Percentiles rank a stretch among this genome's conserved stretches.
Evolutionary conservation across 2,113 vertebrate species (phyloP).

Genomic region (Vidua chalybeata): DNA sequence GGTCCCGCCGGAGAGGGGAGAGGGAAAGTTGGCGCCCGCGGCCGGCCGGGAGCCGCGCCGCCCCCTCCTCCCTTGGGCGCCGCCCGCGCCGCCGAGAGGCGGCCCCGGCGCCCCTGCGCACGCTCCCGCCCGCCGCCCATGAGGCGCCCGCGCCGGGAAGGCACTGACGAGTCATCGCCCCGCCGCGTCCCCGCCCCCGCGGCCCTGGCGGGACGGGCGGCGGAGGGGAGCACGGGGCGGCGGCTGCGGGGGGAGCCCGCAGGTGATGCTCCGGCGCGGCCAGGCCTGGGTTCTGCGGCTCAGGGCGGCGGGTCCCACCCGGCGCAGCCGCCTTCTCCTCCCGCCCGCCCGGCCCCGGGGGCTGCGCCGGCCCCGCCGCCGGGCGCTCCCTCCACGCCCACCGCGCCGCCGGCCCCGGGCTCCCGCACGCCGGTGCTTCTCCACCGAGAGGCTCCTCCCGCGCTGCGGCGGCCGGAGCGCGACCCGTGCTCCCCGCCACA

Average conservation of each 20-base stretch:
- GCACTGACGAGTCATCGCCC: no score
- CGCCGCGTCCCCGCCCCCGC: no score
- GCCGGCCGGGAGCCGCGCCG: not conserved
- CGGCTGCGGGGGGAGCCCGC: no score
- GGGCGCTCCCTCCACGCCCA: not conserved
- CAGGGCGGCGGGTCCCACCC: no score
- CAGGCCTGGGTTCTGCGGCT: no score
- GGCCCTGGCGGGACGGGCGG: no score
- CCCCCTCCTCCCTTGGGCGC: constrained; percentile 12
- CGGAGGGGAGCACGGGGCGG: no score
- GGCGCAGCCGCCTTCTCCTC: no score
- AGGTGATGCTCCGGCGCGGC: no score
- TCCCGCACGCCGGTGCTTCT: not conserved
- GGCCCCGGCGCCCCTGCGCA: not conserved
- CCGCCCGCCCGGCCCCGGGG: not conserved
- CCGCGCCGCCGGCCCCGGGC: not conserved
- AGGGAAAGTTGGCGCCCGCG: not conserved
- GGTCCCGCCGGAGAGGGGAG: not conserved
- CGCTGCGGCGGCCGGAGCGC: not conserved
- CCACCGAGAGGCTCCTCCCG: not conserved
- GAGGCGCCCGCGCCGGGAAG: no score
- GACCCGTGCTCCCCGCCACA: constrained; percentile 66
- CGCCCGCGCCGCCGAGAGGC: constrained; percentile 1
- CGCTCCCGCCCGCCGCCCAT: not conserved
- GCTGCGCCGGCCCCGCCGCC: not conserved